phyloP scores from a whole-genome alignment of 2,888 invertebrate genomes.

The Mystacides longicornis region DNA sequence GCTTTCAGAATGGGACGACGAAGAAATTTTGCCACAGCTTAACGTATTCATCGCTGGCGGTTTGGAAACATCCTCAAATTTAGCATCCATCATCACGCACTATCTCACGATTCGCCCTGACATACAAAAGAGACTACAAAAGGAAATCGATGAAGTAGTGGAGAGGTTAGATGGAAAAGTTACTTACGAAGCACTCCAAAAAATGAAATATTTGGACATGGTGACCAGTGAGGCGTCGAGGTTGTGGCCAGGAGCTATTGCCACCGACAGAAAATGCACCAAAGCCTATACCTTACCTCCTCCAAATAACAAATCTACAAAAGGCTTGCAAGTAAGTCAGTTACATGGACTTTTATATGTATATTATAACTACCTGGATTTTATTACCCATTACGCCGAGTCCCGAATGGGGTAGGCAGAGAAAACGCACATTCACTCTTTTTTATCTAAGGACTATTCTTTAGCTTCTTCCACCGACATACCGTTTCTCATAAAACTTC shows the following conservation, averaged over 20 bases:
- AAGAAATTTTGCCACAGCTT: constrained; percentile 43
- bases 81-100: constrained; percentile 46
- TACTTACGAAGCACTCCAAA: constrained; percentile 45
- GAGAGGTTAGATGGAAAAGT: constrained; percentile 38
- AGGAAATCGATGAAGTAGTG: constrained; percentile 47
- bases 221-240: constrained; percentile 43
- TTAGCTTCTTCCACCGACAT: no score
- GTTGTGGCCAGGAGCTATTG: constrained; percentile 40
- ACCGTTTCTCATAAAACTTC: no score
- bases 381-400: no score
- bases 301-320: background rate
- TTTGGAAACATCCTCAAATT: constrained; percentile 44
- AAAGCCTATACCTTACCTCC: constrained; percentile 38
- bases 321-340: no score
- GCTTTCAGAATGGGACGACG: constrained; percentile 35
- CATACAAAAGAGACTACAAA: constrained; percentile 45
- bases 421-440: no score
- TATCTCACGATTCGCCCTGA: constrained; percentile 54
- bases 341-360: no score
- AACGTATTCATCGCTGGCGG: constrained; percentile 51
- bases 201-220: constrained; percentile 56
- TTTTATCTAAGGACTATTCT: no score
- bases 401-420: no score
- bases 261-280: constrained; percentile 42
- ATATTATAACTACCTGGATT: no score